These are phyloP conservation scores for Calyptommatus sinebrachiatus DNA, from an alignment of 2,113 vertebrate species.

Conservation along the genomic window DNA sequence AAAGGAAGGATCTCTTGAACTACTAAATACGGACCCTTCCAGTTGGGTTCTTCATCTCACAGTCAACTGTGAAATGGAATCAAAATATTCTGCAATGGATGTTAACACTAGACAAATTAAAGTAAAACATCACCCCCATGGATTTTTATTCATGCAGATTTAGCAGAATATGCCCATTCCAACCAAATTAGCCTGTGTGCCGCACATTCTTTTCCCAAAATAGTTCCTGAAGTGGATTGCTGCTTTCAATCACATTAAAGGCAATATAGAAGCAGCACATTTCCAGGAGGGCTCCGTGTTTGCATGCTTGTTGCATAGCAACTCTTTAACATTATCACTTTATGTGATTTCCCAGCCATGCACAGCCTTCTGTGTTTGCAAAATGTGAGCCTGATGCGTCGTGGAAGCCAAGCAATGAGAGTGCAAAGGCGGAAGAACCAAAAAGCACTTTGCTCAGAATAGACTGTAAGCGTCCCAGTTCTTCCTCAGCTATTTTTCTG, in stretches of 20 bases:
- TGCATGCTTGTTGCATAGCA: neutral
- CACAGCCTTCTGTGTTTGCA: neutral
- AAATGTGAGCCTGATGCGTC: neutral
- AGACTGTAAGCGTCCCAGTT: no score
- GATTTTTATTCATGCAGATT: neutral
- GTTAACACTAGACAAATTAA: no score
- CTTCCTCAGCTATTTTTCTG: no score
- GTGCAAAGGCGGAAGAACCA: neutral
- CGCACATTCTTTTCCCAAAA: neutral
- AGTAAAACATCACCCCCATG: neutral
- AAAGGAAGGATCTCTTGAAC: no score
- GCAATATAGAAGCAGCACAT: neutral
- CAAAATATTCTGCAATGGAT: no score
- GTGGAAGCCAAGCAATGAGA: neutral
- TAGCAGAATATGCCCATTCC: neutral
- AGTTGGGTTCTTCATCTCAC: no score
- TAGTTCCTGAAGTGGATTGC: slow-evolving; percentile 12
- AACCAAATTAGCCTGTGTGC: neutral
- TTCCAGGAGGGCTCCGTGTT: neutral
- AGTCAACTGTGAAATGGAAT: no score
- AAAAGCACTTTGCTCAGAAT: no score
- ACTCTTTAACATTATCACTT: neutral
- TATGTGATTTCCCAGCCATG: neutral
- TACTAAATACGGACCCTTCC: no score
- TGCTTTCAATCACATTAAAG: neutral